A percentile compares a stretch with the other conserved stretches of the same genome.
phyloP scores from a whole-genome alignment of 2,888 invertebrate species.

The Tinea trinotella region DNA sequence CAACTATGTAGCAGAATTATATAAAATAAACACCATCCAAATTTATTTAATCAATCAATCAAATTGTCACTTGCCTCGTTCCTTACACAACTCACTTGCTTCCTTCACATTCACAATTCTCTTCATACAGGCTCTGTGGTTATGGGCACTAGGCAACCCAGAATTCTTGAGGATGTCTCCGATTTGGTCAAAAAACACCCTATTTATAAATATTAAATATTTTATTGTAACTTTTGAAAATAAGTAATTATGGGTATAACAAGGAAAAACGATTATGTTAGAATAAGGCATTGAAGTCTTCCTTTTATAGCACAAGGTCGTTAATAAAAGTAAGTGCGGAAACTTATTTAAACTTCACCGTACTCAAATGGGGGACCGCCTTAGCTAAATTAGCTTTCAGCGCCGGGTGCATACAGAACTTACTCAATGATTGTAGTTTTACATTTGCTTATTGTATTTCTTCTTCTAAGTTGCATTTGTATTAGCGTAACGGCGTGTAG shows the following conservation, averaged over 20 bases:
- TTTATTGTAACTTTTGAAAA: background rate
- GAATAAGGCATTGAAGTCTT: constrained; percentile 9
- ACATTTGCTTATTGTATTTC: constrained; percentile 3
- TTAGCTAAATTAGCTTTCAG: constrained; percentile 21
- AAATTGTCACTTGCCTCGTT: too few species aligned
- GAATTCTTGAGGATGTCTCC: too few species aligned
- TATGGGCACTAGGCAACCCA: too few species aligned
- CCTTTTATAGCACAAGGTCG: constrained; percentile 15
- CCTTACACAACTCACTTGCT: too few species aligned
- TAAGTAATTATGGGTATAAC: background rate
- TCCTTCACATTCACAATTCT: too few species aligned
- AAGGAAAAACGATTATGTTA: constrained; percentile 7
- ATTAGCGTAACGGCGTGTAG: background rate
- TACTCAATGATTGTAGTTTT: constrained; percentile 20
- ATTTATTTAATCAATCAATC: too few species aligned
- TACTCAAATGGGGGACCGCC: constrained; percentile 13
- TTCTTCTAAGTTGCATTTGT: background rate
- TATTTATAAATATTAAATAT: too few species aligned
- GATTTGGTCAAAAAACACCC: too few species aligned
- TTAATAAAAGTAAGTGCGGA: constrained; percentile 21
- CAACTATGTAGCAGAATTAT: too few species aligned
- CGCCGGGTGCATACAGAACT: constrained; percentile 20
- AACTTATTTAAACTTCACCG: constrained; percentile 21
- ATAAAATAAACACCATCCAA: too few species aligned
- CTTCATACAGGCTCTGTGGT: too few species aligned